These are phyloP conservation scores for Fopius arisanus DNA, from an alignment of 1,140 invertebrate genomes.

Conservation along the genomic window DNA sequence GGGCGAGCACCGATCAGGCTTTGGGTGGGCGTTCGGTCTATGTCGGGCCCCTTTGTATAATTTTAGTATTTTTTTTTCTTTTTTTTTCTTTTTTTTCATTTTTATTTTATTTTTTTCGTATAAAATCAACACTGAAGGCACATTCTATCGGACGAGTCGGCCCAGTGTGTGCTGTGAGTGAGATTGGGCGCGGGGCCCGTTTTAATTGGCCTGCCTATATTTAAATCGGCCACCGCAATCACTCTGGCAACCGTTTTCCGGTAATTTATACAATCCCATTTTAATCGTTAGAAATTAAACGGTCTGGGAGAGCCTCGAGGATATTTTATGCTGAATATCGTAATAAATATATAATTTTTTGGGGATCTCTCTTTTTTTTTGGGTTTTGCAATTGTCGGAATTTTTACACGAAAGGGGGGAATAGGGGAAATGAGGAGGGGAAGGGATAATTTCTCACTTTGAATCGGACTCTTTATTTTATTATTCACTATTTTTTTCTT, in stretches of 20 bases:
- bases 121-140: slow-evolving; percentile 88
- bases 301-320: not conserved
- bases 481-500: slow-evolving; percentile 44
- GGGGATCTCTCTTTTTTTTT: slow-evolving; percentile 7
- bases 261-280: not conserved
- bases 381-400: not conserved
- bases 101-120: slow-evolving; percentile 75
- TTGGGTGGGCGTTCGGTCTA: slow-evolving; percentile 78
- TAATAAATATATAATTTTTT: slow-evolving; percentile 24
- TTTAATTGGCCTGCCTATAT: not conserved
- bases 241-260: not conserved
- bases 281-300: not conserved
- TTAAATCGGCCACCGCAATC: slow-evolving; percentile 2
- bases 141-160: slow-evolving; percentile 89
- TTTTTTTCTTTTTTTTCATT: slow-evolving; percentile 62
- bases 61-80: slow-evolving; percentile 71
- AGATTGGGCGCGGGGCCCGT: slow-evolving; percentile 61
- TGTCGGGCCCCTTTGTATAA: slow-evolving; percentile 82
- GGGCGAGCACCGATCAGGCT: slow-evolving; percentile 67
- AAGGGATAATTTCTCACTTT: slow-evolving; percentile 38
- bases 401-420: not conserved
- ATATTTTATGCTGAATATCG: not conserved
- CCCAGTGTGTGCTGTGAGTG: slow-evolving; percentile 75
- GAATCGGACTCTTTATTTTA: slow-evolving; percentile 43
- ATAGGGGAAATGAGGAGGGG: not conserved